Base-by-base conservation (phyloP, 2,888 invertebrate species). In the Noctua janthe region DNA sequence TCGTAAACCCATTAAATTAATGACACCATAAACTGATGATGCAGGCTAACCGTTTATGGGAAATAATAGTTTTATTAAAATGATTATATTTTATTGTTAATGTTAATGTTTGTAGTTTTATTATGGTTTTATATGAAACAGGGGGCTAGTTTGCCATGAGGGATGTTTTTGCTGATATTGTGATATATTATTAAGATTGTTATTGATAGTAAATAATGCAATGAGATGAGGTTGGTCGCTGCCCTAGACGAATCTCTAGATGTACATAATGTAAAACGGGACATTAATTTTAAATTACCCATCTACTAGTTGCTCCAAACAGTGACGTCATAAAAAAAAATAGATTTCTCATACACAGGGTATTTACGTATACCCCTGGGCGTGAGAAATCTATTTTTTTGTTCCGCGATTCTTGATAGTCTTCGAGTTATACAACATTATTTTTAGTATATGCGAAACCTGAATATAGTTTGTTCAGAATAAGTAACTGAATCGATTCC, bases 1-100 rank as follows among this genome's bases (percentile, higher is more conserved):
- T 83, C 73, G 54, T 88, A 82, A 89, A 88, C 17, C 54, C 70
- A 87, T 87, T 87, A 84, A 84, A 66, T 86, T 84, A 85, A 89
- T 86, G 80, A 4, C 64, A 49, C 71, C 79, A 77, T 90, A 88
- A 90, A 89, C 70, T 71, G 59, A 84, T 86, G 81, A 83, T 81
- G 72, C 80, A 75, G 49, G 71, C 77, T 56, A 78, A 85, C 73
- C 15, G 82, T 90, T 87, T 84, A 88, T 82, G 81, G 78, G 72
- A 81, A 81, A 82, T 80, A 77, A 69, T 69, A 80, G 76, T 84
- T 90, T 89, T 89, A 89, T 85, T 83, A 85, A 71, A 59, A 74
- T 70, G 66, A 76, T 88, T 89, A 69, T 81, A 62, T 76, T 87
- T 62, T 56, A 76, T 81, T 82, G 79, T 84, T 76, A 66, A 49